Conservation (phyloP, 1,140 invertebrate species). For the Drosophila pachea region DNA sequence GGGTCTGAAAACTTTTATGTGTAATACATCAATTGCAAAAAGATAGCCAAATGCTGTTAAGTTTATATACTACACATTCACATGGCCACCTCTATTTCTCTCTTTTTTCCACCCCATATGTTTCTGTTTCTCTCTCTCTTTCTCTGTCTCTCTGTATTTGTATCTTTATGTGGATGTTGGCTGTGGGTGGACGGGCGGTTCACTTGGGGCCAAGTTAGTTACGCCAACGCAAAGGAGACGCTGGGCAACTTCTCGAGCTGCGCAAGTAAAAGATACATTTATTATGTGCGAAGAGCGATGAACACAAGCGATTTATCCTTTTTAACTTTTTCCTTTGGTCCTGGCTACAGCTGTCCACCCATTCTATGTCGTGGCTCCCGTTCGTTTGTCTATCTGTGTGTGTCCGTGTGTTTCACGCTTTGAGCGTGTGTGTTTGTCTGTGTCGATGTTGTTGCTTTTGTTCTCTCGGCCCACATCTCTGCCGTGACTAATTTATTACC, state of each 20-base stretch:
- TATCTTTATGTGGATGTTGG: slow-evolving; percentile 21
- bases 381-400: slow-evolving; percentile 11
- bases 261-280: slow-evolving; percentile 78
- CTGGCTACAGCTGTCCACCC: slow-evolving; percentile 44
- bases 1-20: slow-evolving; percentile 74
- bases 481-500: slow-evolving; percentile 71
- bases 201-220: slow-evolving; percentile 66
- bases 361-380: slow-evolving; percentile 26
- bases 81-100: slow-evolving; percentile 9
- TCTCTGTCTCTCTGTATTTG: slow-evolving; percentile 1
- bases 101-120: background rate
- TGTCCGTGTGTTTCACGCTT: slow-evolving; percentile 4
- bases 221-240: slow-evolving; percentile 27
- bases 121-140: slow-evolving; percentile 6
- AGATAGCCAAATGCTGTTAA: slow-evolving; percentile 78
- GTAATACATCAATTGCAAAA: slow-evolving; percentile 79
- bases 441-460: slow-evolving; percentile 34
- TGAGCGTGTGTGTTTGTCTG: slow-evolving; percentile 9
- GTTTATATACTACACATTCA: slow-evolving; percentile 73
- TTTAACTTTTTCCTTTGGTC: slow-evolving; percentile 69
- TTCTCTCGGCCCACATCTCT: slow-evolving; percentile 54
- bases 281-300: slow-evolving; percentile 78
- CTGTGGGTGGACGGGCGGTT: slow-evolving; percentile 35
- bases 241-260: slow-evolving; percentile 58
- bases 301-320: slow-evolving; percentile 79